phyloP scores from a whole-genome alignment of 1,140 invertebrate species.

The Microvelia longipes region DNA sequence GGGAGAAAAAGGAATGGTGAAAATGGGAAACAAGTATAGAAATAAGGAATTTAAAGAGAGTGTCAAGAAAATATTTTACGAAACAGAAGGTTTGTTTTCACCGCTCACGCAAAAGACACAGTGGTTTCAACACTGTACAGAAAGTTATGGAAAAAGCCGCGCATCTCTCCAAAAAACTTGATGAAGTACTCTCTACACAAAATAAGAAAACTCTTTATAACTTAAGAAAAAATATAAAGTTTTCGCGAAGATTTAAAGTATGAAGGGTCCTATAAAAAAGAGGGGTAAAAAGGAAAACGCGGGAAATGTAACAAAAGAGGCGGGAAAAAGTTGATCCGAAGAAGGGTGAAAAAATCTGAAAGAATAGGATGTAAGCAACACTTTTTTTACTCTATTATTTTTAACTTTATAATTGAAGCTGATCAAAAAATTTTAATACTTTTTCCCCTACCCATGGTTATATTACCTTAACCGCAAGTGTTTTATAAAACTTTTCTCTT shows the following conservation, averaged over 20 bases:
- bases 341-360: background rate
- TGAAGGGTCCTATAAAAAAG: background rate
- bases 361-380: background rate
- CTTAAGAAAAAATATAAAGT: background rate
- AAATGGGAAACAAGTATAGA: no score
- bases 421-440: background rate
- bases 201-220: background rate
- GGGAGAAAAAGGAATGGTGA: no score
- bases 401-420: background rate
- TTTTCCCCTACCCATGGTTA: background rate
- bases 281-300: background rate
- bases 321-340: background rate
- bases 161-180: no score
- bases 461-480: no score
- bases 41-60: no score
- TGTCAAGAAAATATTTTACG: no score
- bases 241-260: background rate
- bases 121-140: no score
- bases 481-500: no score
- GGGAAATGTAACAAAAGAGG: background rate
- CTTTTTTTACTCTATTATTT: background rate
- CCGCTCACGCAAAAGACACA: no score
- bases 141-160: no score
- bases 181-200: background rate
- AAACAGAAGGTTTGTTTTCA: no score